A percentile compares a stretch with the other conserved stretches of the same genome.
phyloP scores from a whole-genome alignment of 2,113 vertebrate genomes.

The Caloenas nicobarica region DNA sequence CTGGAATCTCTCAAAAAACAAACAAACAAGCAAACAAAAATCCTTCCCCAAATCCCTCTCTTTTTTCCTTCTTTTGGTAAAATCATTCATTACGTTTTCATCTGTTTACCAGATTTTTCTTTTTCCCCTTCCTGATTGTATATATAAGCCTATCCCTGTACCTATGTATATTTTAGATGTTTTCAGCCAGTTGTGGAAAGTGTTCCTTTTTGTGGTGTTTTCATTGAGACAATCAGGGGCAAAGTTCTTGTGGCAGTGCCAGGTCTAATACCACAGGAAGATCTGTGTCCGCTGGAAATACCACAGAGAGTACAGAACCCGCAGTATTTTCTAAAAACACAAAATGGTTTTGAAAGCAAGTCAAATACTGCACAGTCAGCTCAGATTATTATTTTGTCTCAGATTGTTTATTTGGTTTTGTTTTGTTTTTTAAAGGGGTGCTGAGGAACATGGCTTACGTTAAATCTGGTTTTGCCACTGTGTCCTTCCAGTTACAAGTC shows the following conservation, averaged over 20 bases:
- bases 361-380: constrained; percentile 40
- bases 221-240: constrained; percentile 69
- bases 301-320: constrained; percentile 59
- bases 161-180: neutral
- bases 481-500: neutral
- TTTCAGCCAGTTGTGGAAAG: constrained; percentile 23
- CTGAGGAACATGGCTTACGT: neutral
- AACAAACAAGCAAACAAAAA: constrained; percentile 35
- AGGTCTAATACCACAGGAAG: constrained; percentile 72
- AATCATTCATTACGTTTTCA: neutral
- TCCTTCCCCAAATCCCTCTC: neutral
- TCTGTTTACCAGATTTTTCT: neutral
- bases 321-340: constrained; percentile 59
- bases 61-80: neutral
- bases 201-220: constrained; percentile 61
- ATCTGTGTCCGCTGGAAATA: constrained; percentile 70
- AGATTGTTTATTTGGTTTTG: constrained; percentile 29
- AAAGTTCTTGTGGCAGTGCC: constrained; percentile 71
- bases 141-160: neutral
- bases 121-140: neutral
- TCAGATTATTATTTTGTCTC: constrained; percentile 25
- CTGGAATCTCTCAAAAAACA: constrained; percentile 34
- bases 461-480: neutral
- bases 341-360: constrained; percentile 37
- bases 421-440: constrained; percentile 7